Percentiles rank a stretch among this genome's conserved stretches.
phyloP scores from a whole-genome alignment of 2,888 invertebrate genomes.

The Thecophora atra region DNA sequence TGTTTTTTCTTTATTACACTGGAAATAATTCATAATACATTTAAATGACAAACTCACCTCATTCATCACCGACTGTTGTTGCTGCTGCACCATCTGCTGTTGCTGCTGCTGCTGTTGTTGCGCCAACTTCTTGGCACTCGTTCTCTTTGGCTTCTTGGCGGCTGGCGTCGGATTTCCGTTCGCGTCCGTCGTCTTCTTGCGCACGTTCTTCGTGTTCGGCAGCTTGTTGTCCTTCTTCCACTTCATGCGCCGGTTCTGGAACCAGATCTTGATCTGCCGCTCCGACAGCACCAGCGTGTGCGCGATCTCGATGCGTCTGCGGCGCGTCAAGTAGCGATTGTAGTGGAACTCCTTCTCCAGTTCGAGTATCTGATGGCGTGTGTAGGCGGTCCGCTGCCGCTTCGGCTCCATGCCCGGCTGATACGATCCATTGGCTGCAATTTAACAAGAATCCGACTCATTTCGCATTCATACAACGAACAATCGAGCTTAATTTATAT shows the following conservation, averaged over 20 bases:
- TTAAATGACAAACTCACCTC: conserved; percentile 57
- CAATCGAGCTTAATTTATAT: too few relatives aligned
- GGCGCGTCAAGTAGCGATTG: conserved; percentile 94
- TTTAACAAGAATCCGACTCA: neutral
- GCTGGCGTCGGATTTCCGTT: conserved; percentile 64
- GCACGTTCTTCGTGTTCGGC: conserved; percentile 72
- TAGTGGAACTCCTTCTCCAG: conserved; percentile 98
- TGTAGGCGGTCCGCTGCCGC: conserved; percentile 96
- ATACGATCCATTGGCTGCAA: conserved; percentile 84
- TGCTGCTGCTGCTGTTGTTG: conserved; percentile 51
- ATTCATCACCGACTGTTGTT: conserved; percentile 61
- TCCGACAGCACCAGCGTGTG: conserved; percentile 94
- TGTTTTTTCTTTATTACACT: too few relatives aligned
- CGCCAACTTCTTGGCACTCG: conserved; percentile 59
- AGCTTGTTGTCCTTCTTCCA: conserved; percentile 79
- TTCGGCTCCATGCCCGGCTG: conserved; percentile 96
- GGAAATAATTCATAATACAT: too few relatives aligned
- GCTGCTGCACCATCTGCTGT: conserved; percentile 48
- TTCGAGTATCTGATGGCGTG: conserved; percentile 96
- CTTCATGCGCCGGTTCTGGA: conserved; percentile 86
- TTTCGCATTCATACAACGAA: neutral
- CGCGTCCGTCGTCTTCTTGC: conserved; percentile 70
- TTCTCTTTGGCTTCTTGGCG: conserved; percentile 64
- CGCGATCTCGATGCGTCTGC: conserved; percentile 96
- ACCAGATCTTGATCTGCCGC: conserved; percentile 90